Base-by-base conservation (phyloP, 2,888 invertebrate genomes). In the Drosophila yooni region DNA sequence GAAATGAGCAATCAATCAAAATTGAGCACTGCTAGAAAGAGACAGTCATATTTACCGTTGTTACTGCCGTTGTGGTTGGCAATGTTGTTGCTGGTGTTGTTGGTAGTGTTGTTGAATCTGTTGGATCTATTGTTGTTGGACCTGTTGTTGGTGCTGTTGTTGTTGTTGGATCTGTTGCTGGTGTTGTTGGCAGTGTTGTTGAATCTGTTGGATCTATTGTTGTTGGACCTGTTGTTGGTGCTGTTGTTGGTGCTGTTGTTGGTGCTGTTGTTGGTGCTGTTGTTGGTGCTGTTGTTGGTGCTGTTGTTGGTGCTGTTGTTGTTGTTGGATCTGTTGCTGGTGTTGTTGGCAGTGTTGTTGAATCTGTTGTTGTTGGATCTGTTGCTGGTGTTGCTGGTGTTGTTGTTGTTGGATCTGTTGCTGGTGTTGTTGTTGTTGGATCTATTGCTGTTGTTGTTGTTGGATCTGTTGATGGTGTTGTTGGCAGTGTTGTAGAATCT, bases 21-120 rank as follows among this genome's bases (percentile, higher is more conserved):
- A 64, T 5, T 50, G 1, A 29, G n/a, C 7, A 10, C 15, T 7
- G 3, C 38, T 18, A 57, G 36, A 52, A 6, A 38, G 7, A 38
- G n/a, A 11, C 18, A 59, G 40, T 3, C 25, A 31, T 54, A 36
- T 54, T 21, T 64, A 64, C 64, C 50, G 43, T 11, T 43, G n/a
- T 11, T 21, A 21, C 5, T 43, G 21, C 11, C 11, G 43, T 43
- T n/a, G 43, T 18, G n/a, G 40, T 21, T 43, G 21, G 10, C 5
- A 3, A 7, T 8, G 18, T 7, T 40, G n/a, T 40, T 40, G 40
- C 2, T 40, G 8, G 10, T n/a, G 40, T n/a, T 18, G 43, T n/a
- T 34, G 4, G 34, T 4, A 34, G 4, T 43, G 43, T 43, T 43
- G 43, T n/a, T 8, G 40, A 15, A 3, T 36, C 36, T 36, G 15